phyloP scores from a whole-genome alignment of 1,140 invertebrate species.

The Whitmania pigra region DNA sequence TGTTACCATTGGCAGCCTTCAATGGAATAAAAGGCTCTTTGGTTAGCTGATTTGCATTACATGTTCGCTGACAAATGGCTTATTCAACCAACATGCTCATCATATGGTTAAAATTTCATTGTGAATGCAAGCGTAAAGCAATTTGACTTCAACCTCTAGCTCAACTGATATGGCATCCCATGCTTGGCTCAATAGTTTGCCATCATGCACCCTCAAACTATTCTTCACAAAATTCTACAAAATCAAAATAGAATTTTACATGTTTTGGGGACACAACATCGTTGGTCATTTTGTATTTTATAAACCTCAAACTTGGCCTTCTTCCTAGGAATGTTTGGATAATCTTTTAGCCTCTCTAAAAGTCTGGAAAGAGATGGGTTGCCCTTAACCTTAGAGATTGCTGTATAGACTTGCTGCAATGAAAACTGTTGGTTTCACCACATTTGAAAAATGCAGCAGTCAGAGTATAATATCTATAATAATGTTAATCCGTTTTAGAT shows the following conservation, averaged over 20 bases:
- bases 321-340: constrained; percentile 81
- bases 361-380: constrained; percentile 50
- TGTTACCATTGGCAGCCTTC: not conserved
- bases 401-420: constrained; percentile 50
- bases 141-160: not conserved
- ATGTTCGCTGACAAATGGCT: not conserved
- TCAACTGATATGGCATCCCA: constrained; percentile 28
- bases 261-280: not conserved
- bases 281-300: not conserved
- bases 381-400: constrained; percentile 52
- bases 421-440: not conserved
- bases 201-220: constrained; percentile 31
- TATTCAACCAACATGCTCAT: not conserved
- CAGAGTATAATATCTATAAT: constrained; percentile 6
- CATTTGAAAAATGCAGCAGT: not conserved
- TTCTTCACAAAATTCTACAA: constrained; percentile 44
- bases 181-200: constrained; percentile 29
- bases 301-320: constrained; percentile 61
- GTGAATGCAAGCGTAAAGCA: not conserved
- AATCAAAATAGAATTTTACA: constrained; percentile 10
- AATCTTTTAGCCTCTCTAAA: constrained; percentile 57
- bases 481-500: not conserved
- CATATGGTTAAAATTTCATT: not conserved
- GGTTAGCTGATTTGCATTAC: not conserved
- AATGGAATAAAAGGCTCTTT: not conserved